These are phyloP conservation scores for Sphecodes monilicornis DNA, from an alignment of 2,888 invertebrate species.

Conservation along the genomic window DNA sequence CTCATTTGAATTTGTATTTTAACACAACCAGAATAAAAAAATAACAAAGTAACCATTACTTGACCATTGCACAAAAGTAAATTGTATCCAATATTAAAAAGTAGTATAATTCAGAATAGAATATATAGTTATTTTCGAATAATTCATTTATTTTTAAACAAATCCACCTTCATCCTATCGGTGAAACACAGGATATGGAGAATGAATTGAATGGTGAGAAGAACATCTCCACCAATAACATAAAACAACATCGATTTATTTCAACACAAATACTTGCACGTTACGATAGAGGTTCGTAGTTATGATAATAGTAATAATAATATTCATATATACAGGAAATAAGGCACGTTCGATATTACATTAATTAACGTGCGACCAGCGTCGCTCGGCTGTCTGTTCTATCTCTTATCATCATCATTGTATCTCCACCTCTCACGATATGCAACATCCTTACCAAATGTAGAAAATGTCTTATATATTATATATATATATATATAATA, in stretches of 20 bases:
- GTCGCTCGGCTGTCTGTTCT: slow-evolving; percentile 67
- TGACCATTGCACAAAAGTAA: not conserved
- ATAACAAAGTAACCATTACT: not conserved
- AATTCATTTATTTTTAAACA: not conserved
- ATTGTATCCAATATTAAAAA: not conserved
- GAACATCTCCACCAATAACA: slow-evolving; percentile 70
- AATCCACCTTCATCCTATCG: not conserved
- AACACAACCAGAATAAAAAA: not conserved
- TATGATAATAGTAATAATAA: slow-evolving; percentile 78
- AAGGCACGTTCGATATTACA: slow-evolving; percentile 84
- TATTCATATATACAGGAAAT: slow-evolving; percentile 80
- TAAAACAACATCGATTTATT: slow-evolving; percentile 84
- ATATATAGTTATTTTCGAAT: not conserved
- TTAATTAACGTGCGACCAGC: slow-evolving; percentile 77
- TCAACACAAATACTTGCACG: slow-evolving; percentile 82
- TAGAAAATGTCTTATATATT: slow-evolving; percentile 80
- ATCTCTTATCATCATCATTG: slow-evolving; percentile 72
- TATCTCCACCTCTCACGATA: slow-evolving; percentile 77
- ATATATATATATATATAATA: slow-evolving; percentile 54
- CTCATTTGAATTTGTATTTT: not conserved
- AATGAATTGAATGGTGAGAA: slow-evolving; percentile 10
- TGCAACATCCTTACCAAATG: slow-evolving; percentile 82
- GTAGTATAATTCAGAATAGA: not conserved
- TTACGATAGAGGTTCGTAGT: slow-evolving; percentile 80
- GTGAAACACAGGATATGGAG: not conserved